These are phyloP conservation scores for Apis florea DNA, from an alignment of 1,140 invertebrate species.

Conservation along the genomic window DNA sequence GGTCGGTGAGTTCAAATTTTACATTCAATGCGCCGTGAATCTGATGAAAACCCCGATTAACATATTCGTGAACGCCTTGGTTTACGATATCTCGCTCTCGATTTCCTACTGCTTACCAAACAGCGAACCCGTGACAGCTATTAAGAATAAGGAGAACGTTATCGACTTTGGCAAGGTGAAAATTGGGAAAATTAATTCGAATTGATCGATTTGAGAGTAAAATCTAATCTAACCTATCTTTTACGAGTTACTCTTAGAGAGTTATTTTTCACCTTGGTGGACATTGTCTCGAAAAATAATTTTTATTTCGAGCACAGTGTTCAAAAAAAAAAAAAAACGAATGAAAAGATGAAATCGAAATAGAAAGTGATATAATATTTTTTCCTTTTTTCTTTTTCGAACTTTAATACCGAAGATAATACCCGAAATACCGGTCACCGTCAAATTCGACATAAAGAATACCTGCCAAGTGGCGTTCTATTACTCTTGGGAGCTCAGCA, in stretches of 20 bases:
- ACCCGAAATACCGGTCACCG: slow-evolving; percentile 53
- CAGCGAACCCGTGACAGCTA: slow-evolving; percentile 55
- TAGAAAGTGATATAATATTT: background rate
- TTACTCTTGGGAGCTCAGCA: slow-evolving; percentile 71
- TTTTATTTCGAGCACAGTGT: too few species aligned
- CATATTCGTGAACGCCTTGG: slow-evolving; percentile 66
- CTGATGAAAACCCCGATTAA: slow-evolving; percentile 72
- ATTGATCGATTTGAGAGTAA: background rate
- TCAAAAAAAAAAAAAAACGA: background rate
- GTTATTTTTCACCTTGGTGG: too few species aligned
- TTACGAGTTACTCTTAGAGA: too few species aligned
- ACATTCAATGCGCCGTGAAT: slow-evolving; percentile 73
- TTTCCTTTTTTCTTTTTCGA: background rate
- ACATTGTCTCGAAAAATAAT: too few species aligned
- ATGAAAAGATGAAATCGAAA: too few species aligned
- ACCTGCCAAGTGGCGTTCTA: slow-evolving; percentile 72
- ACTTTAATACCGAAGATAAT: slow-evolving; percentile 56
- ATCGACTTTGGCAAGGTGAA: slow-evolving; percentile 76
- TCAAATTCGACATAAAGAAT: slow-evolving; percentile 74
- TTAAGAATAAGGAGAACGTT: slow-evolving; percentile 67
- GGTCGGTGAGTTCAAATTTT: slow-evolving; percentile 72
- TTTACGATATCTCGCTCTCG: slow-evolving; percentile 64
- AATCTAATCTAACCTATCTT: too few species aligned
- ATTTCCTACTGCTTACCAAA: slow-evolving; percentile 58
- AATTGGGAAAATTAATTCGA: background rate